Percentiles rank a stretch among this genome's conserved stretches.
Evolutionary conservation across 2,888 invertebrate genomes (phyloP).

Genomic region (Nemotelus nigrinus): DNA sequence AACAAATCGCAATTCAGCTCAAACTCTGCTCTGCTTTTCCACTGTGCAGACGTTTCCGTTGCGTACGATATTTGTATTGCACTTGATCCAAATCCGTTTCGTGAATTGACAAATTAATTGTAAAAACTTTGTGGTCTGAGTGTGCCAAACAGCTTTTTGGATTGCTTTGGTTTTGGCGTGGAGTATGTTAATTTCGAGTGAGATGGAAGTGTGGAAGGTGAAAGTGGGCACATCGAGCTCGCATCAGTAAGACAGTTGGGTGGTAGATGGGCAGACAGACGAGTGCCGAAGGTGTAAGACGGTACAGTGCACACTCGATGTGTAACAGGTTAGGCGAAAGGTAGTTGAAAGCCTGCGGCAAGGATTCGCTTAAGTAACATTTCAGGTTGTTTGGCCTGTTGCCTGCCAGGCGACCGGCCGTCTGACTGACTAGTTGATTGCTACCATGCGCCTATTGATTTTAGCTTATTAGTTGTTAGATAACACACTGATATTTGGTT

Average conservation of each 20-base stretch:
- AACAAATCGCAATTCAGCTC: too few relatives aligned
- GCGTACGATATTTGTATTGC: conserved; percentile 35
- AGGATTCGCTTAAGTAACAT: conserved; percentile 40
- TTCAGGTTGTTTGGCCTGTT: conserved; percentile 12
- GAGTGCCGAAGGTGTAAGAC: neutral
- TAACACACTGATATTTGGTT: conserved; percentile 20
- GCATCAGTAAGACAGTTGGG: neutral
- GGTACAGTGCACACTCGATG: neutral
- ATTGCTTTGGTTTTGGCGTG: neutral
- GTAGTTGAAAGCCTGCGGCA: conserved; percentile 25
- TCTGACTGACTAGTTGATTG: neutral
- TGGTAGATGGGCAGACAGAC: neutral
- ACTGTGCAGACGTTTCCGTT: neutral
- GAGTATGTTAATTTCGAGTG: conserved; percentile 34
- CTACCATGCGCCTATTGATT: neutral
- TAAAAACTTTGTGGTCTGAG: conserved; percentile 6
- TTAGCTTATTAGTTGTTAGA: conserved; percentile 20
- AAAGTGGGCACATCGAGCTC: conserved; percentile 7
- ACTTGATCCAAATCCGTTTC: conserved; percentile 40
- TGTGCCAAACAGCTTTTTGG: neutral
- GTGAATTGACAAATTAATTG: conserved; percentile 40
- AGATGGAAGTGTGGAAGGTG: conserved; percentile 28
- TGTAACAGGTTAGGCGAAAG: conserved; percentile 7
- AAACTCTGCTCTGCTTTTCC: too few relatives aligned
- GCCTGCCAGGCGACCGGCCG: neutral